Percentiles rank a stretch among this genome's conserved stretches.
phyloP scores from a whole-genome alignment of 1,140 invertebrate genomes.

The Ceratosolen solmsi region DNA sequence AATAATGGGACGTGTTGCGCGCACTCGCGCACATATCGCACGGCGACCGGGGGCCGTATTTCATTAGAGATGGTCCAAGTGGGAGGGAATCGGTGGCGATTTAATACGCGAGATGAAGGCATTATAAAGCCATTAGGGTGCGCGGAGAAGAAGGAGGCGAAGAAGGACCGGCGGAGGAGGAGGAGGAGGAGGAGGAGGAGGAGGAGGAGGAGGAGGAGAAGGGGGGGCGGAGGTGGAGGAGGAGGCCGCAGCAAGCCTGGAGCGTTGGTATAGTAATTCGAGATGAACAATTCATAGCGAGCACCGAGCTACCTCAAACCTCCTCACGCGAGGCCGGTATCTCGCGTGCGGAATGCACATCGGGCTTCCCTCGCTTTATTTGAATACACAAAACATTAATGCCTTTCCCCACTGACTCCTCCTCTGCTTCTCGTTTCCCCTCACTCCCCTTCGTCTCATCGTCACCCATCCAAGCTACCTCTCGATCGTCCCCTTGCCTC shows the following conservation, averaged over 20 bases:
- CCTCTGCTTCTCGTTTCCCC: slow-evolving; percentile 19
- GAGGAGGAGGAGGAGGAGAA: too few relatives aligned
- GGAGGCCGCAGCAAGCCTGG: too few relatives aligned
- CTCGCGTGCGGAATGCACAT: slow-evolving; percentile 64
- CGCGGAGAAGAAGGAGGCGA: too few relatives aligned
- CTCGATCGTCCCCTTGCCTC: slow-evolving; percentile 4
- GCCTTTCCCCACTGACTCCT: slow-evolving; percentile 51
- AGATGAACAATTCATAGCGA: too few relatives aligned
- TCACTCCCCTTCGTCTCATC: slow-evolving; percentile 5
- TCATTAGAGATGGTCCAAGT: slow-evolving; percentile 9
- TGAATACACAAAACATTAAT: slow-evolving; percentile 70
- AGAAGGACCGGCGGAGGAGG: too few relatives aligned
- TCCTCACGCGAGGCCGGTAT: background rate
- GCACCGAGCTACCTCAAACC: background rate
- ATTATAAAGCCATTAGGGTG: slow-evolving; percentile 70
- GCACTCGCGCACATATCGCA: background rate
- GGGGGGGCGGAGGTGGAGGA: too few relatives aligned
- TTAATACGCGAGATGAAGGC: slow-evolving; percentile 66
- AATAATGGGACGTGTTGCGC: too few relatives aligned
- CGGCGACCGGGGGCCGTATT: slow-evolving; percentile 6
- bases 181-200: too few relatives aligned
- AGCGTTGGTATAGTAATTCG: too few relatives aligned
- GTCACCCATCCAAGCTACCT: too few relatives aligned
- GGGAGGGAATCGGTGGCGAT: slow-evolving; percentile 55
- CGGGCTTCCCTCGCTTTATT: slow-evolving; percentile 64